Conservation (phyloP, 2,888 invertebrate species). For the Nematopogon swammerdamellus region DNA sequence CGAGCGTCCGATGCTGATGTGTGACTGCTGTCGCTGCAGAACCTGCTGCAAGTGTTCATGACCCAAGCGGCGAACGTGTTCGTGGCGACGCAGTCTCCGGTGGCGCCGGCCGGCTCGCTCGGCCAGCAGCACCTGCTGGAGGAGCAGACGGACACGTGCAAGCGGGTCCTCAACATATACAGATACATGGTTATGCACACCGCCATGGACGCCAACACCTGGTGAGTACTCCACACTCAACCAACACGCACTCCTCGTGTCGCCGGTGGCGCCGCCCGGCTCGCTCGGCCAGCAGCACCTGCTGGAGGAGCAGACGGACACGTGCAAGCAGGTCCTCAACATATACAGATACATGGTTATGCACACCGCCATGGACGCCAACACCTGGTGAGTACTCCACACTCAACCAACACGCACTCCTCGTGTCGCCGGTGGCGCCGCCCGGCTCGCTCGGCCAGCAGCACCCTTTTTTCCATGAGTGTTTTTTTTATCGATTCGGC, state of each 20-base stretch:
- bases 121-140: conserved; percentile 69
- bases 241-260: no score
- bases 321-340: conserved; percentile 93
- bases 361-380: conserved; percentile 90
- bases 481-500: no score
- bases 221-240: conserved; percentile 56
- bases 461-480: no score
- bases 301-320: conserved; percentile 90
- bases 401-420: no score
- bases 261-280: conserved; percentile 48
- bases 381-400: conserved; percentile 70
- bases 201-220: conserved; percentile 86
- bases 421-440: conserved; percentile 50
- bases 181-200: conserved; percentile 97
- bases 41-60: conserved; percentile 83
- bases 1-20: no score
- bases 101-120: conserved; percentile 40
- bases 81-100: conserved; percentile 63
- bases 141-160: conserved; percentile 95
- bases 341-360: conserved; percentile 96
- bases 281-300: conserved; percentile 60
- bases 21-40: no score
- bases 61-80: conserved; percentile 96
- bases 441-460: conserved; percentile 48
- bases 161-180: conserved; percentile 93